Conservation (phyloP, 92 coral and sea anemone genomes). For the Porites lobata region DNA sequence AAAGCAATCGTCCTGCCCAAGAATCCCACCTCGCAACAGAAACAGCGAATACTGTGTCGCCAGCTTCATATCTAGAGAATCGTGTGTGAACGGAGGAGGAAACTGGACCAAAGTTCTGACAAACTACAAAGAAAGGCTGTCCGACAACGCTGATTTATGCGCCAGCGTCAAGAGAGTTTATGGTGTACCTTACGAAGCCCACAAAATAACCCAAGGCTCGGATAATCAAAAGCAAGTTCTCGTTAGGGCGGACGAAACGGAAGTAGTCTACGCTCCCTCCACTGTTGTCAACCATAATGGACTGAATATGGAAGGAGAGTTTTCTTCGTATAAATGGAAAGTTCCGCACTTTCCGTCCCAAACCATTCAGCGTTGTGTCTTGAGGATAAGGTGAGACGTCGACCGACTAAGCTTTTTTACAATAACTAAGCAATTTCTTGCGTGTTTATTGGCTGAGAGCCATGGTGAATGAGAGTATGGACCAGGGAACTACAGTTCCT, state of each 20-base stretch:
- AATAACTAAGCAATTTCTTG: not conserved
- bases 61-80: conserved; percentile 26
- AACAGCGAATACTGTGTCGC: conserved; percentile 9
- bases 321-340: conserved; percentile 42
- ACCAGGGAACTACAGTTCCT: too few species aligned
- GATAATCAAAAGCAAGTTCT: not conserved
- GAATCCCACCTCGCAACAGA: not conserved
- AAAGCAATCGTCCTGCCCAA: conserved; percentile 11
- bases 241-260: conserved; percentile 14
- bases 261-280: conserved; percentile 39
- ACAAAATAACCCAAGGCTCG: conserved; percentile 30
- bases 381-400: conserved; percentile 42
- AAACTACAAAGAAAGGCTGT: conserved; percentile 11
- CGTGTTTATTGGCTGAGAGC: too few species aligned
- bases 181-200: conserved; percentile 35
- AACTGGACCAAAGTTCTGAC: not conserved
- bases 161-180: not conserved
- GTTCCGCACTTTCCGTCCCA: conserved; percentile 39
- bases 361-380: conserved; percentile 43
- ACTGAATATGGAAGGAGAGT: conserved; percentile 38
- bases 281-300: conserved; percentile 58
- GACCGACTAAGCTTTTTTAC: too few species aligned
- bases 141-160: not conserved
- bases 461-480: too few species aligned
- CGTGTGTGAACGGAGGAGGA: conserved; percentile 13